Percentiles rank a stretch among this genome's conserved stretches.
Conservation (phyloP, 2,797 vertebrate genomes). For the Eospalax fontanierii region DNA sequence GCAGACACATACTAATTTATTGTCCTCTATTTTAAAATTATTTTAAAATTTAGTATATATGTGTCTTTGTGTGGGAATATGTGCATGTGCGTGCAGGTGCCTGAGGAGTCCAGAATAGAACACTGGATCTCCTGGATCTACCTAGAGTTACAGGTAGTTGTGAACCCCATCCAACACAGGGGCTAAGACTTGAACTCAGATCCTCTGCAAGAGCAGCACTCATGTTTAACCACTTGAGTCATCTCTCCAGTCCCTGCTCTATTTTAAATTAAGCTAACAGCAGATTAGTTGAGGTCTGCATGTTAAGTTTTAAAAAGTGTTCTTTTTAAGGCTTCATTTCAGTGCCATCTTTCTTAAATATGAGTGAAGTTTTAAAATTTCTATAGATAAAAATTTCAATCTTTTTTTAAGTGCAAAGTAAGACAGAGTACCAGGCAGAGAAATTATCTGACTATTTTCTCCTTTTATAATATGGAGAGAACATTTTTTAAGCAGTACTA, state of each 20-base stretch:
- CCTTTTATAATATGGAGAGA: conserved; percentile 43
- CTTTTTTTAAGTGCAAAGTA: conserved; percentile 62
- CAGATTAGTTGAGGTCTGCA: conserved; percentile 30
- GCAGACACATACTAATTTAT: background rate
- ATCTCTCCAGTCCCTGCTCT: too few relatives aligned
- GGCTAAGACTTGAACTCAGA: background rate
- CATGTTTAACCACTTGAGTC: background rate
- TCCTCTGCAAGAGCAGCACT: background rate
- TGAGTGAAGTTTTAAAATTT: conserved; percentile 59
- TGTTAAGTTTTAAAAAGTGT: conserved; percentile 72
- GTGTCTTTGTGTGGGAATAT: background rate
- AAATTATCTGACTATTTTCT: conserved; percentile 60
- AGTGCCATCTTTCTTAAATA: conserved; percentile 20
- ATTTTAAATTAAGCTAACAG: conserved; percentile 2
- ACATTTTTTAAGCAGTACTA: background rate
- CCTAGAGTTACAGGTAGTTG: background rate
- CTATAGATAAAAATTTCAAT: conserved; percentile 50
- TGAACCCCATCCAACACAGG: background rate
- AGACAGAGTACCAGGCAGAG: conserved; percentile 57
- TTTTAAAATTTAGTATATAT: background rate
- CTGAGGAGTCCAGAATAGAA: background rate
- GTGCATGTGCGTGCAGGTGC: background rate
- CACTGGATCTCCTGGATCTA: background rate
- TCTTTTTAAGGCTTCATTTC: conserved; percentile 51
- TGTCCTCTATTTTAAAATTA: conserved; percentile 56